These are phyloP conservation scores for Asteroscopus sphinx DNA, from an alignment of 2,888 invertebrate species.

Conservation along the genomic window DNA sequence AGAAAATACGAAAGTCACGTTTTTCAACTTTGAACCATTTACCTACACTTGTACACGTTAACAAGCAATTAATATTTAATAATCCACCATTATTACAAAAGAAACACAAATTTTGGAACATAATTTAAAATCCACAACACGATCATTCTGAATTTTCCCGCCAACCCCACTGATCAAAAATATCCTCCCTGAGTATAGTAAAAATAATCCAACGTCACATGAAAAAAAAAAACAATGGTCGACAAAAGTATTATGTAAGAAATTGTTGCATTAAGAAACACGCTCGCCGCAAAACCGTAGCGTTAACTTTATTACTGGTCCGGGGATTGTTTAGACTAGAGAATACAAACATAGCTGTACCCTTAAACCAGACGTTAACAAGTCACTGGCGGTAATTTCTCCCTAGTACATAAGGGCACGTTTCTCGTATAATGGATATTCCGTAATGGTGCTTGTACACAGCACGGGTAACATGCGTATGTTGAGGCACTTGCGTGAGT, in stretches of 20 bases:
- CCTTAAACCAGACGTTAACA: conserved; percentile 35
- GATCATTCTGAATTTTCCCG: too few species aligned
- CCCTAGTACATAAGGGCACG: conserved; percentile 6
- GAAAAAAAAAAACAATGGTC: conserved; percentile 18
- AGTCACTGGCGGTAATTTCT: conserved; percentile 34
- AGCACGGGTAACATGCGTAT: too few species aligned
- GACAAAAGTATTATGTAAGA: conserved; percentile 32
- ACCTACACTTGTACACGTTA: too few species aligned
- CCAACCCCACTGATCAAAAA: conserved; percentile 7
- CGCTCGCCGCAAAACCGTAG: conserved; percentile 29
- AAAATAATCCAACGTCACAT: conserved; percentile 14
- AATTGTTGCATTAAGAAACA: conserved; percentile 42
- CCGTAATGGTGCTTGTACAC: too few species aligned
- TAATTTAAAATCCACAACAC: too few species aligned
- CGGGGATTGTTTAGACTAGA: conserved; percentile 37
- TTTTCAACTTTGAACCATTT: too few species aligned
- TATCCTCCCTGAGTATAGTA: background rate
- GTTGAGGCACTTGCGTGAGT: too few species aligned
- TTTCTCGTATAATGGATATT: too few species aligned
- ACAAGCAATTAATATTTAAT: too few species aligned
- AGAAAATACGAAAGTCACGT: too few species aligned
- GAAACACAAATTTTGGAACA: too few species aligned
- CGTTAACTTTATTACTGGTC: conserved; percentile 42
- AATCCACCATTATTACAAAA: too few species aligned
- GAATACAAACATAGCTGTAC: conserved; percentile 39